phyloP scores from a whole-genome alignment of 2,888 invertebrate genomes.

The Drosophila prostipennis region DNA sequence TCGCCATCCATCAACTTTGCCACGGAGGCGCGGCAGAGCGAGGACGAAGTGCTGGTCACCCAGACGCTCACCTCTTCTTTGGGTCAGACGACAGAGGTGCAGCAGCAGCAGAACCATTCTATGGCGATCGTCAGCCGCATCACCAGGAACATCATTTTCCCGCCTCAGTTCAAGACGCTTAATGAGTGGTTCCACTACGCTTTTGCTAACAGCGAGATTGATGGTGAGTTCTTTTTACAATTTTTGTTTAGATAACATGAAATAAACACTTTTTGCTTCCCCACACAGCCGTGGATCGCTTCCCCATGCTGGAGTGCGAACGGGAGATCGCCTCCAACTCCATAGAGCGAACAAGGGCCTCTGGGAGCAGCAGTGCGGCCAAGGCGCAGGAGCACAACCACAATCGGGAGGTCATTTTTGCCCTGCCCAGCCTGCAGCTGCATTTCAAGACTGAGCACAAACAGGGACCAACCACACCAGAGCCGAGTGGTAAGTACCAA shows the following conservation, averaged over 20 bases:
- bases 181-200: slow-evolving; percentile 99
- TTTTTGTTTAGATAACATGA: too few relatives aligned
- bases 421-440: slow-evolving; percentile 95
- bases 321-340: slow-evolving; percentile 86
- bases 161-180: slow-evolving; percentile 96
- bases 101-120: slow-evolving; percentile 89
- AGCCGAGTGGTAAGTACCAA: slow-evolving; percentile 85
- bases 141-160: slow-evolving; percentile 95
- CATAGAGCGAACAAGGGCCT: slow-evolving; percentile 85
- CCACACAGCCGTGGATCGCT: slow-evolving; percentile 91
- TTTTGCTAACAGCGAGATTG: slow-evolving; percentile 96
- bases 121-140: slow-evolving; percentile 98
- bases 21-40: slow-evolving; percentile 95
- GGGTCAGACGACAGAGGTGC: slow-evolving; percentile 89
- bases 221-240: slow-evolving; percentile 87
- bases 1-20: slow-evolving; percentile 97
- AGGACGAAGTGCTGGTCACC: slow-evolving; percentile 92
- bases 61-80: slow-evolving; percentile 96
- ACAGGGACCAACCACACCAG: slow-evolving; percentile 90
- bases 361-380: slow-evolving; percentile 84
- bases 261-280: not conserved
- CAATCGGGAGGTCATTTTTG: slow-evolving; percentile 97
- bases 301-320: slow-evolving; percentile 94
- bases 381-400: slow-evolving; percentile 92
- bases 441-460: slow-evolving; percentile 96